These are phyloP conservation scores for Tichodroma muraria DNA, from an alignment of 2,113 vertebrate species.

Conservation along the genomic window DNA sequence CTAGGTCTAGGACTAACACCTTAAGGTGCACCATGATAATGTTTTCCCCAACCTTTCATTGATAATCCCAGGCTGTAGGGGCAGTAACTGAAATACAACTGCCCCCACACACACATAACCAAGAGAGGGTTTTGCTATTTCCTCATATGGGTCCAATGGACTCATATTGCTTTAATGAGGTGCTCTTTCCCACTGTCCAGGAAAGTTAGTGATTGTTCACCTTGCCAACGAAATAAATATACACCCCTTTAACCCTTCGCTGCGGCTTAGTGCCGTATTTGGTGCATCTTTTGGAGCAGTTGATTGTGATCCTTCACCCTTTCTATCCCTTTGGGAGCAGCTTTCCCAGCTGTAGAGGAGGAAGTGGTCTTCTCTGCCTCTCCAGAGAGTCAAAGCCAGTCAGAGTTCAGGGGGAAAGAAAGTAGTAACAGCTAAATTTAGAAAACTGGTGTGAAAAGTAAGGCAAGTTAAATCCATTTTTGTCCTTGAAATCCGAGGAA, in stretches of 20 bases:
- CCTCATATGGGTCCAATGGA: not conserved
- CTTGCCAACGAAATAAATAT: constrained; percentile 7
- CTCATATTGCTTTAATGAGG: not conserved
- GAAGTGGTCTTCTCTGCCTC: constrained; percentile 50
- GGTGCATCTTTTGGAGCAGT: constrained; percentile 7
- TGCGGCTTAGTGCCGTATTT: not conserved
- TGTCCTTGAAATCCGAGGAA: constrained; percentile 14
- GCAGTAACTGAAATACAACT: not conserved
- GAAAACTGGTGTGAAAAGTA: constrained; percentile 55
- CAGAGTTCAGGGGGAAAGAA: constrained; percentile 56
- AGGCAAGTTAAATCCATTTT: constrained; percentile 16
- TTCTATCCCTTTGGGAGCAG: constrained; percentile 32
- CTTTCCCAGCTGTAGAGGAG: constrained; percentile 59
- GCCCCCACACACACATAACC: not conserved
- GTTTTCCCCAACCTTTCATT: not conserved
- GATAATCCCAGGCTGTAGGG: not conserved
- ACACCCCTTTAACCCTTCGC: not conserved
- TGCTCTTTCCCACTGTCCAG: not conserved
- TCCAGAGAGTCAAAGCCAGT: constrained; percentile 9
- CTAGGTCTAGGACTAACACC: not conserved
- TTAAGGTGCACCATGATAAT: not conserved
- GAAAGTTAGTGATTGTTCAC: not conserved
- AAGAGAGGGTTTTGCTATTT: not conserved
- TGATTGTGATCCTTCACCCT: constrained; percentile 25
- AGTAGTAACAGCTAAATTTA: constrained; percentile 52